A percentile compares a stretch with the other conserved stretches of the same genome.
phyloP scores from a whole-genome alignment of 2,113 vertebrate genomes.

The Gavia stellata region DNA sequence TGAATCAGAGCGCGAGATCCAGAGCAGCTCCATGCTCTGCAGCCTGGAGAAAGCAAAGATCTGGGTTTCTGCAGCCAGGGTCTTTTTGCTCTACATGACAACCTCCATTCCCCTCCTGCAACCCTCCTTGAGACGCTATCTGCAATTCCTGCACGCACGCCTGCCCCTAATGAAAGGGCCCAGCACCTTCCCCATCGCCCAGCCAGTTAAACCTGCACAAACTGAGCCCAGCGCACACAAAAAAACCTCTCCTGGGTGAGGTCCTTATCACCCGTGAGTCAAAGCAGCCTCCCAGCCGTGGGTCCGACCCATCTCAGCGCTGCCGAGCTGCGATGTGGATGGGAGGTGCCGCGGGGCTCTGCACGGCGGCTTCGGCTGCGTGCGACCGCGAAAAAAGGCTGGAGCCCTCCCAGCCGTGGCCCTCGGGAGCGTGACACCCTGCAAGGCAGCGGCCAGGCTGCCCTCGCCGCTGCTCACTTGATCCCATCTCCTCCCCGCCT shows the following conservation, averaged over 20 bases:
- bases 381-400: fast-evolving
- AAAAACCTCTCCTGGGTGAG: background rate
- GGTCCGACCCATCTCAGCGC: background rate
- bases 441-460: background rate
- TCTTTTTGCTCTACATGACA: fast-evolving
- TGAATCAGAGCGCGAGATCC: background rate
- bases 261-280: background rate
- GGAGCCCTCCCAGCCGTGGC: fast-evolving
- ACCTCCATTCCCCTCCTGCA: background rate
- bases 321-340: fast-evolving
- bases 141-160: background rate
- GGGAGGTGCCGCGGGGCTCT: background rate
- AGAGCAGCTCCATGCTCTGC: background rate
- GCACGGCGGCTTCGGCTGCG: fast-evolving
- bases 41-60: background rate
- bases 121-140: background rate
- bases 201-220: slow-evolving; percentile 9
- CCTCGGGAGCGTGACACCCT: background rate
- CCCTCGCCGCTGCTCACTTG: slow-evolving; percentile 17
- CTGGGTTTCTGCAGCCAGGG: background rate
- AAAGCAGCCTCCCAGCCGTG: background rate
- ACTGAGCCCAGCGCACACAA: background rate
- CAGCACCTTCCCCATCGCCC: background rate
- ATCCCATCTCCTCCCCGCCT: background rate
- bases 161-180: background rate